Evolutionary conservation across 1,140 invertebrate genomes (phyloP).

Genomic region (Saxidomus purpurata): DNA sequence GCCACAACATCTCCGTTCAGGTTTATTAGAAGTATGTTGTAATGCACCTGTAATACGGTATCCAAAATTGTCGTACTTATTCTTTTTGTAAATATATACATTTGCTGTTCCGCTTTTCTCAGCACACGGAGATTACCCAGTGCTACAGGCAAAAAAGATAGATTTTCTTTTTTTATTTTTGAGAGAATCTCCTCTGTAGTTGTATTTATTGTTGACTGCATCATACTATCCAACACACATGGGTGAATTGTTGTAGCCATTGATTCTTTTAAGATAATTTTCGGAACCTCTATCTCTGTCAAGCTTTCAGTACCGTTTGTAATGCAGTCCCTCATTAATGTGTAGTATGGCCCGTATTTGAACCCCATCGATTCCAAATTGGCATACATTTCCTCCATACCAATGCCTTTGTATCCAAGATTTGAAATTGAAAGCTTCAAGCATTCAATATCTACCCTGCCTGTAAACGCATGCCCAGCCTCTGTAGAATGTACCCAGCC

Average conservation of each 20-base stretch:
- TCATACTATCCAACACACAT: constrained; percentile 51
- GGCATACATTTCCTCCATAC: constrained; percentile 2
- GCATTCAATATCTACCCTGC: background rate
- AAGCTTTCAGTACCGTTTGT: constrained; percentile 11
- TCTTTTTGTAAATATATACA: constrained; percentile 19
- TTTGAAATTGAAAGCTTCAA: background rate
- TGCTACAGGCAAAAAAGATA: constrained; percentile 18
- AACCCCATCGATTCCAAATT: constrained; percentile 23
- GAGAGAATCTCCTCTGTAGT: background rate
- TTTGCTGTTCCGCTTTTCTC: background rate
- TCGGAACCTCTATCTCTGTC: background rate
- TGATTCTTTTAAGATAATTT: background rate
- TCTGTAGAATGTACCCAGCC: constrained; percentile 5
- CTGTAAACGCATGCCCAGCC: background rate
- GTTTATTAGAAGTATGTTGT: constrained; percentile 23
- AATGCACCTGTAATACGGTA: constrained; percentile 19
- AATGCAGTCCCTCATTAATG: background rate
- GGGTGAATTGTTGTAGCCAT: constrained; percentile 18
- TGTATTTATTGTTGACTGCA: constrained; percentile 34
- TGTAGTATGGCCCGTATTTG: constrained; percentile 31
- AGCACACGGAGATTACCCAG: constrained; percentile 7
- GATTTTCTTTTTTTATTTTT: background rate
- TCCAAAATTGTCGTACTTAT: constrained; percentile 20
- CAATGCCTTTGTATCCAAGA: background rate
- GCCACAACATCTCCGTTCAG: background rate